These are phyloP conservation scores for Sebastes fasciatus DNA, from an alignment of 2,113 vertebrate species.

Conservation along the genomic window DNA sequence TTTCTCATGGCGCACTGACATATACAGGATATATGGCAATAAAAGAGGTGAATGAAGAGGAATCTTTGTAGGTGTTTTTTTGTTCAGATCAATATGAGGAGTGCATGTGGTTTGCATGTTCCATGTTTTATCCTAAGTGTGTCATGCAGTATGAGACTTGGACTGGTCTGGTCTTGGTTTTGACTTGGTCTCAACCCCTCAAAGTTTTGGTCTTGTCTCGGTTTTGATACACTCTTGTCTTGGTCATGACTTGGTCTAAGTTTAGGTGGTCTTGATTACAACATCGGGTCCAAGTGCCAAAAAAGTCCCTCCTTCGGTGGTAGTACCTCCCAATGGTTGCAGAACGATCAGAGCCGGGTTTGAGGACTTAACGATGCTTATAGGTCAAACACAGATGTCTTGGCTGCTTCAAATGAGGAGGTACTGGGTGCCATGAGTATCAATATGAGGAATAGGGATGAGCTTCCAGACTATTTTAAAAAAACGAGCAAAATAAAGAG, in stretches of 20 bases:
- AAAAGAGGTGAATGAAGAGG: not conserved
- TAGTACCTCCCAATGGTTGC: not conserved
- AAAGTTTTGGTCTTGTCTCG: not conserved
- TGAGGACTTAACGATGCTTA: not conserved
- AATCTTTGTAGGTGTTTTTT: not conserved
- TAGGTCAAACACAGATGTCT: no score
- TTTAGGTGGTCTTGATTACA: not conserved
- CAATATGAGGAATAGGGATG: not conserved
- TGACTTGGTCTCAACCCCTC: not conserved
- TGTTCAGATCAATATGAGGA: not conserved
- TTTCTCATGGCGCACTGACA: no score
- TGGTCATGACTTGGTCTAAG: not conserved
- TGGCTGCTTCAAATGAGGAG: not conserved
- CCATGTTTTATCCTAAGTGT: no score
- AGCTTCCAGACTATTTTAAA: not conserved
- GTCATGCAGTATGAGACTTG: no score
- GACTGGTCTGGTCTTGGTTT: no score
- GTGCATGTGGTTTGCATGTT: no score
- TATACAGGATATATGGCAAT: no score
- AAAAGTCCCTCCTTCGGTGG: not conserved
- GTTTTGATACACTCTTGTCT: no score
- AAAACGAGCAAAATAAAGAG: no score
- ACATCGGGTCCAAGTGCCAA: not conserved
- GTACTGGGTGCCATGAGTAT: not conserved
- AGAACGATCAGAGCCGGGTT: not conserved